Conservation (phyloP, 2,888 invertebrate species). For the Cylindroiulus punctatus region DNA sequence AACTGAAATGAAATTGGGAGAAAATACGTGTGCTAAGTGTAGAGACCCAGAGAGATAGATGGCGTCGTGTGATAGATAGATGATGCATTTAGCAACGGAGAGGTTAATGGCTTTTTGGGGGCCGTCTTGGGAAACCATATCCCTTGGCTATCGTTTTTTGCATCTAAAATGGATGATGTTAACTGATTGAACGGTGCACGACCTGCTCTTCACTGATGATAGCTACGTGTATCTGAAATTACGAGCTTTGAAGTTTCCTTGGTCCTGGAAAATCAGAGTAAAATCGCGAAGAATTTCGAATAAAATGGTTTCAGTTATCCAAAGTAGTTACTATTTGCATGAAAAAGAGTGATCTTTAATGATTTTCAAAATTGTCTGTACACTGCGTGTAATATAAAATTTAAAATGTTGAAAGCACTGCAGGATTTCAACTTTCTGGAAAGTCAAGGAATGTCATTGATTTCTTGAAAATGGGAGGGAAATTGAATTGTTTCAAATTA, state of each 20-base stretch:
- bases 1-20: not conserved
- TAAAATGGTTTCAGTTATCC: no score
- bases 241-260: not conserved
- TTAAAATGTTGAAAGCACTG: no score
- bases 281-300: no score
- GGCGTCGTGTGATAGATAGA: not conserved
- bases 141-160: conserved; percentile 23
- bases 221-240: not conserved
- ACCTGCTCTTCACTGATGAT: conserved; percentile 19
- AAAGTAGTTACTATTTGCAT: no score
- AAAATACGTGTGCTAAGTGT: not conserved
- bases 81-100: not conserved
- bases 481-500: no score
- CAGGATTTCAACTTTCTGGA: no score
- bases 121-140: conserved; percentile 13
- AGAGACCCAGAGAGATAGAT: not conserved
- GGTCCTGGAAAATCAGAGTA: not conserved
- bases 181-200: conserved; percentile 43
- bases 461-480: no score
- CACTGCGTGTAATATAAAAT: no score
- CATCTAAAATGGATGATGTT: conserved; percentile 41
- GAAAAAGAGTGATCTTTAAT: no score
- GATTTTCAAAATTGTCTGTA: no score
- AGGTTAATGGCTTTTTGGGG: conserved; percentile 40
- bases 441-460: no score